Evolutionary conservation across 2,888 invertebrate genomes (phyloP).

Genomic region (Gnatocerus cornutus): DNA sequence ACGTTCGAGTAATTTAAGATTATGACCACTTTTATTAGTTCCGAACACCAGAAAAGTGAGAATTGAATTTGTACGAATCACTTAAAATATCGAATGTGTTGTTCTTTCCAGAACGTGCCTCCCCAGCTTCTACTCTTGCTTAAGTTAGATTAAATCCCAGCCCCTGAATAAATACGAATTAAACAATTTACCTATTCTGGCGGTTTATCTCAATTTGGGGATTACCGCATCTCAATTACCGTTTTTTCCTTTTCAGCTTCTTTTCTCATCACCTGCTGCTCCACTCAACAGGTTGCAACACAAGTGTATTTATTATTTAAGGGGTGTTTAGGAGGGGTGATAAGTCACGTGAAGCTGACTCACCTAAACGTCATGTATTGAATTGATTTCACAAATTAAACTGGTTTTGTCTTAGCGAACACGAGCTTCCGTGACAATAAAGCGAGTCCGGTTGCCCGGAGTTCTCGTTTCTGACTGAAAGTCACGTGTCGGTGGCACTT

Average conservation of each 20-base stretch:
- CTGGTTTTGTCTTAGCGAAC: constrained; percentile 5
- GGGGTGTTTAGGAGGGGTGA: constrained; percentile 25
- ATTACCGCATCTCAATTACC: constrained; percentile 61
- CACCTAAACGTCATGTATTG: constrained; percentile 41
- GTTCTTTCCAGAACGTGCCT: neutral
- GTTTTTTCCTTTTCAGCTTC: constrained; percentile 52
- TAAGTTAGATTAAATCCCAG: constrained; percentile 2
- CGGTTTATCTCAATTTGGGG: constrained; percentile 64
- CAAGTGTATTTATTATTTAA: constrained; percentile 63
- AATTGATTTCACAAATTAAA: constrained; percentile 35
- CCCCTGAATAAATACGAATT: constrained; percentile 62
- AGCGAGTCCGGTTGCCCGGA: constrained; percentile 48
- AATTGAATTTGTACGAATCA: too few relatives aligned
- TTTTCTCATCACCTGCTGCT: constrained; percentile 44
- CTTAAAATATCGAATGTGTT: too few relatives aligned
- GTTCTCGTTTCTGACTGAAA: constrained; percentile 52
- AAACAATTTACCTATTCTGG: constrained; percentile 61
- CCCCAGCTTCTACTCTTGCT: neutral
- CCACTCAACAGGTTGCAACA: constrained; percentile 67
- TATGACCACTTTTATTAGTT: too few relatives aligned
- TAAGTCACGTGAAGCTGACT: constrained; percentile 35
- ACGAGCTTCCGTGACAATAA: constrained; percentile 23
- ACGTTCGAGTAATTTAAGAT: too few relatives aligned
- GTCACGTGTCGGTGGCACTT: constrained; percentile 54
- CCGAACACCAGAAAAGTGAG: too few relatives aligned